phyloP scores from a whole-genome alignment of 2,888 invertebrate genomes.

The Cosmia pyralina region DNA sequence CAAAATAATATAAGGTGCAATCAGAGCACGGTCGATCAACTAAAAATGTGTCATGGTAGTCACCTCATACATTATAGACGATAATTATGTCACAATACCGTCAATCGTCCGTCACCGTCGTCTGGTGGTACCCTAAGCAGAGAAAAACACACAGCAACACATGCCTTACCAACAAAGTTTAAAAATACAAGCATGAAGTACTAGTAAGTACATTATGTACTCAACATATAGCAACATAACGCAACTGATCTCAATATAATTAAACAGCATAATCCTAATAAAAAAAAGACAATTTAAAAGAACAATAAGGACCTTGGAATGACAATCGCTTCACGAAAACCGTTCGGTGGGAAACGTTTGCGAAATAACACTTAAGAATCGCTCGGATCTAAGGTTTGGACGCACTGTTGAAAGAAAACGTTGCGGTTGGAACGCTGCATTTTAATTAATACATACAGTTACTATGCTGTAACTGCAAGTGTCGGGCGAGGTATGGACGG shows the following conservation, averaged over 20 bases:
- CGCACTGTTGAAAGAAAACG: constrained; percentile 54
- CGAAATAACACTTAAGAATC: constrained; percentile 68
- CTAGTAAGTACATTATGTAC: neutral
- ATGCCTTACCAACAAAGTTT: neutral
- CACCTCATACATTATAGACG: neutral
- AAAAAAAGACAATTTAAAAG: constrained; percentile 65
- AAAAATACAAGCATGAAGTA: neutral
- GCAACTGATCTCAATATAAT: constrained; percentile 55
- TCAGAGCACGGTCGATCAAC: neutral
- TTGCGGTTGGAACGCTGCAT: constrained; percentile 42
- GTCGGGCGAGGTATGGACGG: neutral
- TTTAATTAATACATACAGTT: neutral
- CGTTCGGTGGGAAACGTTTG: constrained; percentile 67
- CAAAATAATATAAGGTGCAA: neutral
- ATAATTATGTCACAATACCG: neutral
- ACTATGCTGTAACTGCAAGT: neutral
- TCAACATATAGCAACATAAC: constrained; percentile 30
- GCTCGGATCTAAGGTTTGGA: constrained; percentile 42
- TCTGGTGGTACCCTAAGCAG: too few species aligned
- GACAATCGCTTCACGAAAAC: constrained; percentile 69
- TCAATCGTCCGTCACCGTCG: neutral
- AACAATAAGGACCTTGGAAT: constrained; percentile 79
- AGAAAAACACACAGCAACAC: neutral
- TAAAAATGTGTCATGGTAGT: neutral
- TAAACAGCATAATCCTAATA: constrained; percentile 61